Evolutionary conservation across 2,113 vertebrate species (phyloP), one percentile per base, ranked within the genome.

Genomic region (Oreochromis aureus): DNA sequence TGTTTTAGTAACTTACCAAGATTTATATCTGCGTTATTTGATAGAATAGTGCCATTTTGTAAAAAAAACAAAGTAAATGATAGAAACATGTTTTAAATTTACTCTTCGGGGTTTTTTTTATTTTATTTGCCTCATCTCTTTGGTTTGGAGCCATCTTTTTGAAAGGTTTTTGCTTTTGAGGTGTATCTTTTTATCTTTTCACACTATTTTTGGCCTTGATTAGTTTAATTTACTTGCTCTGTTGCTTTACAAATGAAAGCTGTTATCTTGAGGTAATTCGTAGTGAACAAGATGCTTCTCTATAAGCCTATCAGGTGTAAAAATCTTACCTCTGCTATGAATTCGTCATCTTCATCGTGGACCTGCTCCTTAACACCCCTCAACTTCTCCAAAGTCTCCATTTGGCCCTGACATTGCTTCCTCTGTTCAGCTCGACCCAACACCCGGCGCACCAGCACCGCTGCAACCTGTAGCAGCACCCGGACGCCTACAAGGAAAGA

Each of bases 381-480:
- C 34, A 98, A 95, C 85, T 86, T 96, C 61, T 97, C 97, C 10
- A 98, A 95, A 0, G 98, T 98, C 94, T 98, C 98, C 96, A 98
- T 96, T 90, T 98, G 96, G 2, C 97, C 98, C 0, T 95, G 92
- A 30, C 97, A 98, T 86, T 95, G 95, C 69, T 94, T 95, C 51
- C 97, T 95, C 90, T 97, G 97, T 6, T 97, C 96, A 0, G 95
- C 88, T 7, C 96, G 95, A 44, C 98, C 98, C 89, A 98, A 91
- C 1, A 96, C 97, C 44, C 97, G 92, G 6, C 97, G 97, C 34
- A 98, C 97, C 89, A 98, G 92, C 3, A 97, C 97, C 79, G 96
- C 96, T 2, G 97, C 97, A 58, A 97, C 97, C 34, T 98, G 97
- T 78, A 98, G 97, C 79, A 98, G 92, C 61, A 98, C 96, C 56